Conservation (phyloP, 2,113 vertebrate species). For the Gnathonemus echidnorhynchus region DNA sequence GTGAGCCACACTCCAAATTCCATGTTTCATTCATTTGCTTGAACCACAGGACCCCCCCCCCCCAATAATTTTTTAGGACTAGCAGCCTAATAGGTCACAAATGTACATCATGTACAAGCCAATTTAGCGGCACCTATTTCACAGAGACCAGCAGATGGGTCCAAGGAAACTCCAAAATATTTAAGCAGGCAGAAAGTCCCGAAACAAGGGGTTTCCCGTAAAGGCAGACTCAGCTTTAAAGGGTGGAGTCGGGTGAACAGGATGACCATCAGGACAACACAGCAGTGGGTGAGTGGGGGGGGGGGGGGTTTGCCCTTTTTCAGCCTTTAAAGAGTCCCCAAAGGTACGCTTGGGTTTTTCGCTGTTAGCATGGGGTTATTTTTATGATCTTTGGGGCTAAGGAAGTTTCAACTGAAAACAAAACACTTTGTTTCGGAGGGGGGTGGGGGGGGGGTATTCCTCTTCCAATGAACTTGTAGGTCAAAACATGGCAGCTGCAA, state of each 20-base stretch:
- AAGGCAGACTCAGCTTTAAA: background rate
- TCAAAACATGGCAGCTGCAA: background rate
- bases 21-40: background rate
- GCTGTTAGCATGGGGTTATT: background rate
- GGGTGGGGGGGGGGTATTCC: background rate
- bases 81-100: background rate
- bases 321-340: background rate
- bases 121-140: background rate
- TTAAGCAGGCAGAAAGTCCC: background rate
- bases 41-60: background rate
- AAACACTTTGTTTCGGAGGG: background rate
- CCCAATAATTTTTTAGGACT: background rate
- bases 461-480: background rate
- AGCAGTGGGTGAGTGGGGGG: background rate
- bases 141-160: background rate
- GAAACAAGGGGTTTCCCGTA: background rate
- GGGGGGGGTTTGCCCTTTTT: background rate
- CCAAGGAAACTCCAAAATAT: background rate
- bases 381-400: background rate
- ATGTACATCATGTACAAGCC: background rate
- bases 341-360: background rate
- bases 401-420: background rate
- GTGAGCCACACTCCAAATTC: background rate
- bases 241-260: background rate
- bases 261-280: background rate